Percentiles rank a stretch among this genome's conserved stretches.
Evolutionary conservation across 2,797 vertebrate genomes (phyloP).

Genomic region (Odontamblyopus rebecca): DNA sequence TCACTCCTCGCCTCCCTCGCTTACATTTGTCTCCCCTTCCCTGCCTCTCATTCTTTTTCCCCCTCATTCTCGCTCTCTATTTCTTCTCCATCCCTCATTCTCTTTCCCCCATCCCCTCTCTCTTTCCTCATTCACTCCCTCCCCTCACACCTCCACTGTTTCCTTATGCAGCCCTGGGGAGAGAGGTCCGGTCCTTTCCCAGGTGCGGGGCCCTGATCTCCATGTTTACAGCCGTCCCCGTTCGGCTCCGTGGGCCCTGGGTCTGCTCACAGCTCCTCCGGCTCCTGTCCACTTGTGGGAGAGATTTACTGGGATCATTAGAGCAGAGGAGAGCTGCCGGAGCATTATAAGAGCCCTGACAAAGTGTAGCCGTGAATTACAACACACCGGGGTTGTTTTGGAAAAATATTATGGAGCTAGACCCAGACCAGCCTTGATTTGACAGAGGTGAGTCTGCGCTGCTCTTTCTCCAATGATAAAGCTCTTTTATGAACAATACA

Average conservation of each 20-base stretch:
- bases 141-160: slow-evolving; percentile 1
- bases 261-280: slow-evolving; percentile 51
- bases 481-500: too few species aligned
- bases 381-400: slow-evolving; percentile 1
- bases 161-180: slow-evolving; percentile 22
- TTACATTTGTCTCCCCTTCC: too few species aligned
- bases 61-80: too few species aligned
- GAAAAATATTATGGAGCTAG: slow-evolving; percentile 3
- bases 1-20: not conserved
- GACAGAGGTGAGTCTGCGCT: not conserved
- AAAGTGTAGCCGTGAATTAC: slow-evolving; percentile 5
- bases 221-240: slow-evolving; percentile 46
- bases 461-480: not conserved
- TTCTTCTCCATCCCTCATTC: too few species aligned
- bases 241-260: slow-evolving; percentile 21
- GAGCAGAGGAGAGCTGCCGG: slow-evolving; percentile 19
- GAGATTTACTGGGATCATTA: slow-evolving; percentile 54
- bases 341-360: slow-evolving; percentile 27
- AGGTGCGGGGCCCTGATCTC: slow-evolving; percentile 59
- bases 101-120: too few species aligned
- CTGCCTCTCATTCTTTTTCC: too few species aligned
- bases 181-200: slow-evolving; percentile 34
- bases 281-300: slow-evolving; percentile 41
- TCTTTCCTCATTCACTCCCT: not conserved
- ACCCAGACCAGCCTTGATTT: not conserved